These are phyloP conservation scores for Takifugu flavidus DNA, from an alignment of 2,113 vertebrate genomes.

Conservation along the genomic window DNA sequence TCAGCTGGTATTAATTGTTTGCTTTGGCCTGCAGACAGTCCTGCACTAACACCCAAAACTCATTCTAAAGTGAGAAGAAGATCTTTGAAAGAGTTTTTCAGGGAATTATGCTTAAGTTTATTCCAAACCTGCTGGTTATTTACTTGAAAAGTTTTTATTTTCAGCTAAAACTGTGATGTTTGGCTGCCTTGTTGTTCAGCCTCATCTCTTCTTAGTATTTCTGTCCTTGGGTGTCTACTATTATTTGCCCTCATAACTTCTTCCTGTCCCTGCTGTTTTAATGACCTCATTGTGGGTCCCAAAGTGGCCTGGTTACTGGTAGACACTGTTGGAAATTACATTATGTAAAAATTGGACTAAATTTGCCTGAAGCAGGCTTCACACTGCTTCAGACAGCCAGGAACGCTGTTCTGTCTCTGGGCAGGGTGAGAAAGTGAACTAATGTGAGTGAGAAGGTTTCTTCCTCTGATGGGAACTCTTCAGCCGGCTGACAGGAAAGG, in stretches of 20 bases:
- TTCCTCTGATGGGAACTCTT: conserved; percentile 41
- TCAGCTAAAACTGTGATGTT: neutral
- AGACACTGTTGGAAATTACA: conserved; percentile 4
- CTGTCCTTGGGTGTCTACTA: conserved; percentile 38
- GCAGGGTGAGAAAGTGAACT: conserved; percentile 14
- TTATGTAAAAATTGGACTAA: conserved; percentile 1
- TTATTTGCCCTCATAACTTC: conserved; percentile 47
- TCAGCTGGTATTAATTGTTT: no score
- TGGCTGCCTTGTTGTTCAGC: neutral
- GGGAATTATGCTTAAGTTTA: no score
- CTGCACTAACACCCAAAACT: no score
- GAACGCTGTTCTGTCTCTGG: conserved; percentile 2
- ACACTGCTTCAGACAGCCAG: neutral
- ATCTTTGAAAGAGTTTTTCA: neutral
- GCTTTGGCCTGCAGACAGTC: no score
- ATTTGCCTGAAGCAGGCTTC: neutral
- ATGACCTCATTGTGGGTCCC: conserved; percentile 7
- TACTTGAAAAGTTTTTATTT: no score
- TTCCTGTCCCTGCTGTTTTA: conserved; percentile 36
- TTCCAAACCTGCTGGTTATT: no score
- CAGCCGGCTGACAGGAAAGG: conserved; percentile 34
- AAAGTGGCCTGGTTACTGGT: conserved; percentile 8
- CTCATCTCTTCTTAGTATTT: conserved; percentile 35
- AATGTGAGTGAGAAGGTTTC: conserved; percentile 21
- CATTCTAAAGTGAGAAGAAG: no score